A percentile compares a stretch with the other conserved stretches of the same genome.
phyloP scores from a whole-genome alignment of 2,113 vertebrate species.

The Nettapus auritus region DNA sequence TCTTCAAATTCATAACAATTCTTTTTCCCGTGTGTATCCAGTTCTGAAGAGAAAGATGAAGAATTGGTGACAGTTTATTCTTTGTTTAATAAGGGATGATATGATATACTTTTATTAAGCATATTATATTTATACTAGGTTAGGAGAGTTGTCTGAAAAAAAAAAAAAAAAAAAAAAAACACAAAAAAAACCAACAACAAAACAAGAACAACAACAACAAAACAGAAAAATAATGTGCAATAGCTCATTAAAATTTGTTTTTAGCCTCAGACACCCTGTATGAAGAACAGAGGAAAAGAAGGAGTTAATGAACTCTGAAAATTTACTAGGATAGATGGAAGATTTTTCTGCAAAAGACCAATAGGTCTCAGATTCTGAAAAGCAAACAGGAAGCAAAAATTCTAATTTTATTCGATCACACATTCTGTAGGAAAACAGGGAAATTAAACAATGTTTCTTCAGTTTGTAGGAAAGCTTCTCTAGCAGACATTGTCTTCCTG shows the following conservation, averaged over 20 bases:
- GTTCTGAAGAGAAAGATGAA: neutral
- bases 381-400: neutral
- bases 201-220: no score
- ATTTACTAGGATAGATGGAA: neutral
- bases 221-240: neutral
- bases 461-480: constrained; percentile 59
- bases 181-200: no score
- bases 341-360: neutral
- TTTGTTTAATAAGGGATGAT: neutral
- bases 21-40: neutral
- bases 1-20: neutral
- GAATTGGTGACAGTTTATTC: neutral
- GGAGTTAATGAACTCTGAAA: neutral
- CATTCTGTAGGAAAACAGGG: neutral
- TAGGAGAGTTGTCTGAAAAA: neutral
- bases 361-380: neutral
- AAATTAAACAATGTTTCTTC: neutral
- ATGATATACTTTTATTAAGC: neutral
- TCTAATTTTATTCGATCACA: neutral
- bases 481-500: constrained; percentile 67
- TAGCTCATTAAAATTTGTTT: neutral
- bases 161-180: neutral
- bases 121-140: neutral
- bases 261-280: neutral
- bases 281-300: neutral